Percentiles rank a stretch among this genome's conserved stretches.
These are phyloP conservation scores for Scelioninae gen. 2 DNA, from an alignment of 2,888 invertebrate genomes.

Conservation along the genomic window DNA sequence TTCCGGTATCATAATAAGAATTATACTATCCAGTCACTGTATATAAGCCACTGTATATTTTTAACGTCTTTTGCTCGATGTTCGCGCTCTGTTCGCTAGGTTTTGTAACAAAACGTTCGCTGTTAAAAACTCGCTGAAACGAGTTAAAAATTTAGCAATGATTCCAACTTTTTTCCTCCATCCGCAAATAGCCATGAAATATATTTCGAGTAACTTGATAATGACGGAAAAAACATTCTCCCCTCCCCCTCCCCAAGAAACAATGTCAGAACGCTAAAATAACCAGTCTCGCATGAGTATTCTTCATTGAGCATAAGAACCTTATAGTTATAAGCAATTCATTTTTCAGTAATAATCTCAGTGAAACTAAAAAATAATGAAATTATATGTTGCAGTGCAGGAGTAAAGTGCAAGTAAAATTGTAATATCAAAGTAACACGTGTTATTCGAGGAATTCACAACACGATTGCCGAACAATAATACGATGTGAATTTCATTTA, in stretches of 20 bases:
- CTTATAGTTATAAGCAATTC: conserved; percentile 29
- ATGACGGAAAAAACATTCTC: background rate
- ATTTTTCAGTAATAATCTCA: conserved; percentile 32
- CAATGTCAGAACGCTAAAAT: conserved; percentile 1
- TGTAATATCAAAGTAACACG: conserved; percentile 57
- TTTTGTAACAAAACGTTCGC: too few species aligned
- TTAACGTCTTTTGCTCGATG: too few species aligned
- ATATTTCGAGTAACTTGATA: too few species aligned
- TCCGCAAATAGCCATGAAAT: too few species aligned
- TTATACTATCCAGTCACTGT: too few species aligned
- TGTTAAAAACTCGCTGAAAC: too few species aligned
- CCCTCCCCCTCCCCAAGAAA: too few species aligned
- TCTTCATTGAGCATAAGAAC: conserved; percentile 2
- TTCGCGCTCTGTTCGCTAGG: too few species aligned
- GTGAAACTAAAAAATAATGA: conserved; percentile 28
- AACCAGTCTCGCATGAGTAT: conserved; percentile 3
- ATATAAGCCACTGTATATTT: too few species aligned
- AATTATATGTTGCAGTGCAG: conserved; percentile 43
- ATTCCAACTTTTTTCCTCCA: too few species aligned
- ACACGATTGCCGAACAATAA: conserved; percentile 55
- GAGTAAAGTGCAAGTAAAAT: conserved; percentile 49
- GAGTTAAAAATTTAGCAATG: too few species aligned
- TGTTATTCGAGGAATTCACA: conserved; percentile 52
- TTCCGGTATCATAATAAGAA: too few species aligned
- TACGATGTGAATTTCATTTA: conserved; percentile 64